Conservation (phyloP, 2,888 invertebrate species). For the Keiferia lycopersicella region DNA sequence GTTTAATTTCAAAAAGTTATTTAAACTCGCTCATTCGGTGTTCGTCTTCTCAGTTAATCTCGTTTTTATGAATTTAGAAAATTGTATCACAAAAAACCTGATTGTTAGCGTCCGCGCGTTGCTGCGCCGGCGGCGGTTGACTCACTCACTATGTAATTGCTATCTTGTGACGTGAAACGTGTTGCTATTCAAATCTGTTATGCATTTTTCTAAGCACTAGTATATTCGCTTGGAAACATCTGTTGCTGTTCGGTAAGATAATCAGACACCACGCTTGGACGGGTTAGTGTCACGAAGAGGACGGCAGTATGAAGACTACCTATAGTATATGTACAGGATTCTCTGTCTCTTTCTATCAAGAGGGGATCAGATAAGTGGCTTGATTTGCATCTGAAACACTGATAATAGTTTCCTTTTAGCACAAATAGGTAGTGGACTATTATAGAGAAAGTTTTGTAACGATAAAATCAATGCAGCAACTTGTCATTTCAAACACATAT, state of each 20-base stretch:
- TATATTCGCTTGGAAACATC: conserved; percentile 38
- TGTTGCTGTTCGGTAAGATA: conserved; percentile 66
- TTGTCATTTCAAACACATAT: not conserved
- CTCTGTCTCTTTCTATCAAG: conserved; percentile 53
- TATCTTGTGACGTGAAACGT: conserved; percentile 49
- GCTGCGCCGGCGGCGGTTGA: conserved; percentile 57
- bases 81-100: conserved; percentile 63
- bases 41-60: conserved; percentile 46
- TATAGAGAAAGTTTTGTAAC: conserved; percentile 51
- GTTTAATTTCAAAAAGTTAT: conserved; percentile 49
- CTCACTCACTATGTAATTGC: conserved; percentile 49
- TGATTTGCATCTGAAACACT: conserved; percentile 74
- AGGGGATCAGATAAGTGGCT: conserved; percentile 71
- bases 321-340: conserved; percentile 37
- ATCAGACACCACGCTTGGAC: conserved; percentile 64
- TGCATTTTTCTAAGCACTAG: conserved; percentile 54
- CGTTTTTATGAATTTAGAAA: conserved; percentile 63
- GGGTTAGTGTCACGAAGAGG: conserved; percentile 71
- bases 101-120: conserved; percentile 59
- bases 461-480: conserved; percentile 11
- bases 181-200: conserved; percentile 57
- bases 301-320: conserved; percentile 34
- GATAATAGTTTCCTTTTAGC: conserved; percentile 69
- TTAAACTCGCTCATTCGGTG: conserved; percentile 57
- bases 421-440: conserved; percentile 53